A percentile compares a stretch with the other conserved stretches of the same genome.
Conservation (phyloP, 1,140 invertebrate species). For the Conus ventricosus region DNA sequence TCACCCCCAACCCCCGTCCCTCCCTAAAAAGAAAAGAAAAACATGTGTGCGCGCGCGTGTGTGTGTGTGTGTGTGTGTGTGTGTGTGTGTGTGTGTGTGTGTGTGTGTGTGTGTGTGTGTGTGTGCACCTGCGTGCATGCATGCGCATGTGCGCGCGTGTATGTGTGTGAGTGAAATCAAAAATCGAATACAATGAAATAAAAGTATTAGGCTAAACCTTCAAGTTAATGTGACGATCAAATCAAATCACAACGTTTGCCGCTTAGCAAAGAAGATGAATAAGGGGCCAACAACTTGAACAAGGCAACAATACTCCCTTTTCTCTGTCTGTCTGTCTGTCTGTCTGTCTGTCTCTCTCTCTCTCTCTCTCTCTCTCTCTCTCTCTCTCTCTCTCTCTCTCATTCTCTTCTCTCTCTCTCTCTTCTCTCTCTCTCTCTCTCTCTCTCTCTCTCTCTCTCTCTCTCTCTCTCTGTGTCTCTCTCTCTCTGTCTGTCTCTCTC, state of each 20-base stretch:
- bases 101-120: not conserved
- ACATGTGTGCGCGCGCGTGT: constrained; percentile 11
- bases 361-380: not conserved
- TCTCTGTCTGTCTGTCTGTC: not conserved
- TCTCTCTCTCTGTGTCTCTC: too few species aligned
- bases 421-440: not conserved
- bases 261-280: too few species aligned
- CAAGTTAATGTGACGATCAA: not conserved
- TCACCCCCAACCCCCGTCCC: too few species aligned
- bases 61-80: constrained; percentile 28
- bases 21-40: not conserved
- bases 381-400: not conserved
- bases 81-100: constrained; percentile 24
- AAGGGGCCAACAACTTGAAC: too few species aligned
- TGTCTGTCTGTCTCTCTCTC: too few species aligned
- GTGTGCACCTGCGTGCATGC: constrained; percentile 14
- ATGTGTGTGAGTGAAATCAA: constrained; percentile 11
- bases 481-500: not conserved
- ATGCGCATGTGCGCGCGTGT: constrained; percentile 22
- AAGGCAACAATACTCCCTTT: too few species aligned
- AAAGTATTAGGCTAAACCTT: too few species aligned
- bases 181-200: too few species aligned
- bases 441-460: too few species aligned
- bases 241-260: not conserved
- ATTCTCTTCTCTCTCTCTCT: not conserved